Conservation (phyloP, 1,140 invertebrate genomes). For the Cydia splendana region DNA sequence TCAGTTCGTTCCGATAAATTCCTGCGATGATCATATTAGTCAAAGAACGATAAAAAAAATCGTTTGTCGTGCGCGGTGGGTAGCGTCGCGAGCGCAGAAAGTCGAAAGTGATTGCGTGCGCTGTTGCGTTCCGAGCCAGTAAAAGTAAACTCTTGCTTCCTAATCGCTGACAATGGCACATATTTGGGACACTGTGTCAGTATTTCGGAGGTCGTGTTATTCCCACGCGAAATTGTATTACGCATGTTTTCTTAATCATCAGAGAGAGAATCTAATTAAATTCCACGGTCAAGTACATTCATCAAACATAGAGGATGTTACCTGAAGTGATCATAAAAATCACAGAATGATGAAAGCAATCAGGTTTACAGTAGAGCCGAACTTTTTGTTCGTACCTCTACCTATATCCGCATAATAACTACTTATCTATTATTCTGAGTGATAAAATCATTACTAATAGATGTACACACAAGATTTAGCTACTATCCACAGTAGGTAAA, state of each 20-base stretch:
- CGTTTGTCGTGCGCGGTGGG: constrained; percentile 33
- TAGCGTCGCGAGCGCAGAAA: constrained; percentile 48
- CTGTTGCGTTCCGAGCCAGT: constrained; percentile 55
- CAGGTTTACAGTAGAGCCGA: no score
- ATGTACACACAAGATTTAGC: no score
- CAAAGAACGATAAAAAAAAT: constrained; percentile 39
- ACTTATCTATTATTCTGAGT: no score
- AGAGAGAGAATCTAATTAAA: background rate
- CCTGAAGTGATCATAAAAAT: background rate
- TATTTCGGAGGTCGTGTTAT: constrained; percentile 43
- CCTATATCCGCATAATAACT: no score
- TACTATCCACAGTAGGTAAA: no score
- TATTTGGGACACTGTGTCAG: constrained; percentile 60
- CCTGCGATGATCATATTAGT: constrained; percentile 32
- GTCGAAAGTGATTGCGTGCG: constrained; percentile 71
- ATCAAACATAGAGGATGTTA: background rate
- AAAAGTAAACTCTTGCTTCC: constrained; percentile 72
- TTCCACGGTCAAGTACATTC: background rate
- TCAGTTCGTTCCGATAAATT: constrained; percentile 32
- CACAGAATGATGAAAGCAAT: no score
- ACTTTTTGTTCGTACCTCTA: no score
- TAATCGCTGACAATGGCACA: constrained; percentile 46
- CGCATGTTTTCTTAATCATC: background rate
- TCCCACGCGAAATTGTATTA: constrained; percentile 23
- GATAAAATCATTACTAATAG: no score